Base-by-base conservation (phyloP, 2,113 vertebrate species). In the Carettochelys insculpta region DNA sequence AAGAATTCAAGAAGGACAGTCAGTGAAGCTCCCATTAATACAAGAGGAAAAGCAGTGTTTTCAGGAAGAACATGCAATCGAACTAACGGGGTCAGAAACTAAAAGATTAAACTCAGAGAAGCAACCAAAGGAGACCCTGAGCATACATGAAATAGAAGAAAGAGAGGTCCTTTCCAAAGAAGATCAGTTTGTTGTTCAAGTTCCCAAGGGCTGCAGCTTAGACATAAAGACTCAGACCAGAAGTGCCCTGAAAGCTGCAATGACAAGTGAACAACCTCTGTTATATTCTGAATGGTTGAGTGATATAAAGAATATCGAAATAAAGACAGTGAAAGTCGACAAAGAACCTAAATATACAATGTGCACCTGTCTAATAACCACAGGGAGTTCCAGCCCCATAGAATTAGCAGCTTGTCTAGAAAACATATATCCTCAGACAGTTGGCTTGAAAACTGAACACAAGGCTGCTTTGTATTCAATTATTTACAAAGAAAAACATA, bases 391-490 rank as follows among this genome's bases (percentile, higher is more conserved):
- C 38, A 93, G 93, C 82, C 90, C 97, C 1, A 85, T 98, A 90
- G 99, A 99, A 97, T 94, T 99, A 78, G 97, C 98, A 5, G 52
- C 99, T 27, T 86, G 93, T 1, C 97, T 99, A 94, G 98, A 97
- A 91, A 97, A 98, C 22, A 71, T 98, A 71, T 98, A 97, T 92
- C 97, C 98, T 88, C 98, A 99, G 87, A 97, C 83, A 54, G 97
- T 98, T 92, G 95, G 98, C 68, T 96, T 99, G 80, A 97, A 97
- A 95, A 97, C 48, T 14, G 97, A 99, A 93, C 96, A 99, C 31
- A 97, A 98, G 80, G 96, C 98, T 61, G 98, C 98, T 71, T 97
- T 99, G 47, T 97, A 96, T 58, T 97, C 98, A n/a, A 87, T 99
- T 90, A 89, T 99, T 92, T 98, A 92, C 97, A 97, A 98, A 82